These are phyloP conservation scores for Dendrocopos noguchii DNA, from an alignment of 2,113 vertebrate species.

Conservation along the genomic window DNA sequence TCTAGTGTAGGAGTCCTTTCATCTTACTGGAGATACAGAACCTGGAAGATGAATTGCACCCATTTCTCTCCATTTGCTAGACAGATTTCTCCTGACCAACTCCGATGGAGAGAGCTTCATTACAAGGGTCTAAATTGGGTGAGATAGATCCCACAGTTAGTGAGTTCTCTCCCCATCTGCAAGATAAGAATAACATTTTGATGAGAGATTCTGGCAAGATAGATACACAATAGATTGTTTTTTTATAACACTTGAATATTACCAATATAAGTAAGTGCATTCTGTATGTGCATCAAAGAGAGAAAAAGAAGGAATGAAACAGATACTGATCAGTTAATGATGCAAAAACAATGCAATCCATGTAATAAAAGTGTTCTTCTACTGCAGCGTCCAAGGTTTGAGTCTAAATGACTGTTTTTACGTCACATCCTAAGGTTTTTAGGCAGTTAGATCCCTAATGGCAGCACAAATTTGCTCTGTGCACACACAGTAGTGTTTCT, in stretches of 20 bases:
- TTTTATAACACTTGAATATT: background rate
- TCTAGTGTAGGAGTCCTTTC: background rate
- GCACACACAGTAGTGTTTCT: background rate
- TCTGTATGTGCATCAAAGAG: background rate
- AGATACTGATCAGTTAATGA: background rate
- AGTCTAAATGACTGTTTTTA: background rate
- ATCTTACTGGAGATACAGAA: background rate
- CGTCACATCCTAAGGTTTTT: background rate
- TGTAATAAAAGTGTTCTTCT: background rate
- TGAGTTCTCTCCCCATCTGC: background rate
- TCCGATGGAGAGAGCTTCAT: background rate
- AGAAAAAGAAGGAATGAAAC: background rate
- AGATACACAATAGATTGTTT: background rate
- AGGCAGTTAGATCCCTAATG: background rate
- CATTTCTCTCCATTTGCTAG: background rate
- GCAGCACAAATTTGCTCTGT: background rate
- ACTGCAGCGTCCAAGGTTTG: background rate
- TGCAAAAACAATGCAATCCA: background rate
- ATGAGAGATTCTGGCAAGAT: background rate
- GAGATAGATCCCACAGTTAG: background rate
- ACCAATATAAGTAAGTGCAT: background rate
- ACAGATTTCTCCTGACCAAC: background rate
- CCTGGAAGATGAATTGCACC: background rate
- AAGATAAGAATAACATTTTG: background rate
- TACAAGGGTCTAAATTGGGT: background rate